Base-by-base conservation (phyloP, 2,888 invertebrate species). In the Drosophila austrosaltans region DNA sequence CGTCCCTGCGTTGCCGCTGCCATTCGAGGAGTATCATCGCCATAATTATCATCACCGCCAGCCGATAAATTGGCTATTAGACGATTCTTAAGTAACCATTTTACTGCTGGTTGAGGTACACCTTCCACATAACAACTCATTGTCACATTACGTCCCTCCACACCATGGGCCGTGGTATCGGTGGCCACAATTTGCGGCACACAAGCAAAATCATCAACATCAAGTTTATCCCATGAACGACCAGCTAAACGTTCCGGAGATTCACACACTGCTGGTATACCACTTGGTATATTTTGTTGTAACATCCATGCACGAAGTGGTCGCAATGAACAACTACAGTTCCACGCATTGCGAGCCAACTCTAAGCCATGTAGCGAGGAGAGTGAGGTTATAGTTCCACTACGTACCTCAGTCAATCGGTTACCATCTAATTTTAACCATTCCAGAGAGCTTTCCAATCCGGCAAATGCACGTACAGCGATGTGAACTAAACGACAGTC, bases 251-350 rank as follows among this genome's bases (percentile, higher is more conserved):
- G 92, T 0, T 93, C 92, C 0, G 97, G 97, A 36, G 93, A 91
- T 54, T 94, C 94, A 85, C 97, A 97, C 2, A 95, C 93, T 0
- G 97, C 96, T 7, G 95, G 95, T 61, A 94, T 93, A 32, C 93
- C 95, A 66, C 95, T 95, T 5, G 96, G 96, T 40, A 97, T 95
- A 89, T 97, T 97, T 88, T 95, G 94, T 68, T 94, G 93, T 72
- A 95, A 92, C 96, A 97, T 96, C 97, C 96, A 97, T 82, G 95
- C 95, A 25, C 96, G 93, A 73, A 97, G 91, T 0, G 96, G 96
- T 64, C 96, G 93, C 70, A 97, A 91, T 30, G 94, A 94, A 90
- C 97, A 97, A 53, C 96, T 95, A 91, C 97, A 97, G 91, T 96
- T 96, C 96, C 97, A 97, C 0, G 95, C 96, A 92, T 97, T 97